Evolutionary conservation across 2,113 vertebrate species (phyloP).

Genomic region (Hyperopisus bebe): DNA sequence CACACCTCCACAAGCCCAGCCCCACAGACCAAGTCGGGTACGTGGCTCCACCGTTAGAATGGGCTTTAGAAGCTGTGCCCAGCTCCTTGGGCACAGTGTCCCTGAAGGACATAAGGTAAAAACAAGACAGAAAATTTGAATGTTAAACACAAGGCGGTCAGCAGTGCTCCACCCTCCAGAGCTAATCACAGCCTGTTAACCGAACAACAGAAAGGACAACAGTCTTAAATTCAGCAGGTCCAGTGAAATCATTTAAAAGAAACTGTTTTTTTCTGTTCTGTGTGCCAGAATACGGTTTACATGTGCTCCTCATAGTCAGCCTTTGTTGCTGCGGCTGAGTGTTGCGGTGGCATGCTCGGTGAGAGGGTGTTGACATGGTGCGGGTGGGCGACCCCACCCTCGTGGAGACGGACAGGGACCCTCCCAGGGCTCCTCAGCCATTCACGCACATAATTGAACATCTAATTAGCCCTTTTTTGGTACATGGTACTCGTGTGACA

Average conservation of each 20-base stretch:
- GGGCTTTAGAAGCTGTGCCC: not conserved
- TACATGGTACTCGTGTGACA: not conserved
- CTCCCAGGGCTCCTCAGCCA: not conserved
- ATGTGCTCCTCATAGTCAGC: not conserved
- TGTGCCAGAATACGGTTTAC: not conserved
- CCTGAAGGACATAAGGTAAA: not conserved
- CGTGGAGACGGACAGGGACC: not conserved
- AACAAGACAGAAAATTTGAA: not conserved
- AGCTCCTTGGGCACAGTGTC: not conserved
- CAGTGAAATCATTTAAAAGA: not conserved
- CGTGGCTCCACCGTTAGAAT: conserved; percentile 3
- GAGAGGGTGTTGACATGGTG: not conserved
- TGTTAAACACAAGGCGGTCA: not conserved
- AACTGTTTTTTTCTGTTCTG: not conserved
- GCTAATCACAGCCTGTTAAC: not conserved
- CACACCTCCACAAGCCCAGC: conserved; percentile 57
- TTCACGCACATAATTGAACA: not conserved
- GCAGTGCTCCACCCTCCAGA: not conserved
- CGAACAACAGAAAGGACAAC: not conserved
- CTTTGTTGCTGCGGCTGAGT: not conserved
- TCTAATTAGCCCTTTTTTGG: conserved; percentile 1
- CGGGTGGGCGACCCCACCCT: not conserved
- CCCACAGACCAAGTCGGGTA: conserved; percentile 59
- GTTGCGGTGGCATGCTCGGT: not conserved
- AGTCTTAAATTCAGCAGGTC: not conserved